These are phyloP conservation scores for Castor canadensis DNA, from an alignment of 2,113 vertebrate genomes.

Conservation along the genomic window DNA sequence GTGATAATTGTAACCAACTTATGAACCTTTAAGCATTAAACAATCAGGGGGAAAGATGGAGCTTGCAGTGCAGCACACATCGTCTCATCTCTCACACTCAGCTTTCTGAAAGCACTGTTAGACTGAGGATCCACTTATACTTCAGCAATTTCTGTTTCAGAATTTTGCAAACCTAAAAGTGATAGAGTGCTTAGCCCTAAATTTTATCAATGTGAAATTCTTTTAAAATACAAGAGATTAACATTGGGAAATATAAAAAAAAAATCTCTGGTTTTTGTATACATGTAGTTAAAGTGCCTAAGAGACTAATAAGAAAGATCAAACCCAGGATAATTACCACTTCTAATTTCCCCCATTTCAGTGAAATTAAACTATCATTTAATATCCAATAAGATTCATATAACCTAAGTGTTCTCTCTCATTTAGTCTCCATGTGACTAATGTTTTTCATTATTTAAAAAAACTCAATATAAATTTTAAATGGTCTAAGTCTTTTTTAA, in stretches of 20 bases:
- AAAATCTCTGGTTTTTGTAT: neutral
- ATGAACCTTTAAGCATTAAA: neutral
- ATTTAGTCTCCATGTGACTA: slow-evolving; percentile 6
- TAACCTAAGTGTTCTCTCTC: neutral
- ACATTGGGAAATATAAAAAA: neutral
- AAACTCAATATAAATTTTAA: neutral
- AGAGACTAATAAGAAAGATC: neutral
- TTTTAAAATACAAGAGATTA: slow-evolving; percentile 4
- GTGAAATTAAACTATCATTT: neutral
- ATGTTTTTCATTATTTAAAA: slow-evolving; percentile 4
- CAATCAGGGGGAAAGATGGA: neutral
- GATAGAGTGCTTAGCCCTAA: neutral
- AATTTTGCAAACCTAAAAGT: neutral
- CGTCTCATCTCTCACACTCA: neutral
- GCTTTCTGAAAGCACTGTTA: neutral
- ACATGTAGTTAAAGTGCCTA: slow-evolving; percentile 21
- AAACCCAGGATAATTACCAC: neutral
- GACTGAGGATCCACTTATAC: neutral
- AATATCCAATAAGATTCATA: slow-evolving; percentile 27
- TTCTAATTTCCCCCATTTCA: slow-evolving; percentile 40
- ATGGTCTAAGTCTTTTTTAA: neutral
- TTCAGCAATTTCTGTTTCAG: neutral
- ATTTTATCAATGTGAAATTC: slow-evolving; percentile 26
- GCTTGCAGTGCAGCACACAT: neutral
- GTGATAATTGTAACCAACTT: neutral